Base-by-base conservation (phyloP, 2,113 vertebrate species). In the Rhinolophus ferrumequinum region DNA sequence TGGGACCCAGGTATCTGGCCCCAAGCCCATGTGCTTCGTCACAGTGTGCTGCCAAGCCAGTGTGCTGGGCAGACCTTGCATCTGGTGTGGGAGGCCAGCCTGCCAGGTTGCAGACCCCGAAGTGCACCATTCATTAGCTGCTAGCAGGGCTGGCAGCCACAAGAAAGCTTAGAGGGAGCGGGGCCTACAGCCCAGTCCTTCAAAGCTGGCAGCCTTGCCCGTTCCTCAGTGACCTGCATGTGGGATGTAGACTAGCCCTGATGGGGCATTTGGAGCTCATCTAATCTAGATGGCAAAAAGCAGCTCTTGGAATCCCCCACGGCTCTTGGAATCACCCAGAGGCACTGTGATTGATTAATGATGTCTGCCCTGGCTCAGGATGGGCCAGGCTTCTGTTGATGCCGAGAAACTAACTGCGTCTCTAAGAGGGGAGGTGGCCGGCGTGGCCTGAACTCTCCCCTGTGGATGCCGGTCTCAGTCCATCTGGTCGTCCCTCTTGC, bases 201-300 rank as follows among this genome's bases (percentile, higher is more conserved):
- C 0, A 2, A 28, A 19, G 16, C 30, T 35, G 28, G 67, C 67
- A 28, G 77, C 38, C 11, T 24, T 0, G 0, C 0, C 19, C 8
- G 11, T 10, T 62, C 22, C 75, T 47, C 11, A 24, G 16, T 33
- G 60, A n/a, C 22, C 33, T 38, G 22, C 12, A 0, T 1, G 19
- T 11, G 41, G 35, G 50, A n/a, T 2, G 5, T 30, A 19, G 19
- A 47, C 16, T 18, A 30, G 16, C 56, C 83, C 28, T 3, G 3
- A 60, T 9, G 8, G 21, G 38, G 47, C 16, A 8, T n/a, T 22
- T 33, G 5, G 77, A 30, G 14, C 22, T 14, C 33, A 6, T 22
- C 11, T 9, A 62, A 9, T 69, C 11, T 75, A 30, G 62, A 72
- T 58, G 30, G 28, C n/a, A 19, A 58, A 72, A 38, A 47, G 58